These are phyloP conservation scores for Miniopterus natalensis DNA, from an alignment of 2,113 vertebrate genomes.

Conservation along the genomic window DNA sequence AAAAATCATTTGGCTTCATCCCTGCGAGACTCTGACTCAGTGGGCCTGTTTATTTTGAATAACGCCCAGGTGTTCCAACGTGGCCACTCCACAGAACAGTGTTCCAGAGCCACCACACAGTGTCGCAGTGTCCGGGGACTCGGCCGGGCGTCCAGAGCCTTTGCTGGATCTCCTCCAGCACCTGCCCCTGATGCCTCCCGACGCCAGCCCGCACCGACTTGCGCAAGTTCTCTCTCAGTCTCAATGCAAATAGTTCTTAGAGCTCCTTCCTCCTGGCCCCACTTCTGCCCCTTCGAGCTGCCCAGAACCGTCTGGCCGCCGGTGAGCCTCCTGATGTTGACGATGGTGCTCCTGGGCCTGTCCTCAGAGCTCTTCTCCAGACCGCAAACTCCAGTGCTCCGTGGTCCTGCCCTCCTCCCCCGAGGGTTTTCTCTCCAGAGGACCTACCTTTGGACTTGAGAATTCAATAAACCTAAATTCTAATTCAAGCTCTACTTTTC, in stretches of 20 bases:
- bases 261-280: neutral
- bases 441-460: neutral
- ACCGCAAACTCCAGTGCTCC: fast-evolving
- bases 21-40: neutral
- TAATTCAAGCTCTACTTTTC: neutral
- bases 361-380: neutral
- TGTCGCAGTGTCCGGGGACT: fast-evolving
- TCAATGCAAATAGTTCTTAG: neutral
- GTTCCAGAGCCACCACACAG: too few relatives aligned
- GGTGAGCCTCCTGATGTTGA: neutral
- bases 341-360: neutral
- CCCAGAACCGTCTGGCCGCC: fast-evolving
- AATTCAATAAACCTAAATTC: neutral
- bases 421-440: neutral
- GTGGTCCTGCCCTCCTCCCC: neutral
- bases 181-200: neutral
- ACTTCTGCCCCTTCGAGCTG: neutral
- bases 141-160: neutral
- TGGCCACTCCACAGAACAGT: neutral
- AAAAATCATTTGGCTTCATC: neutral
- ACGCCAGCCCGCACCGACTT: neutral
- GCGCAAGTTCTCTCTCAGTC: neutral
- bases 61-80: neutral
- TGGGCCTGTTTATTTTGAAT: neutral
- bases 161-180: neutral